Base-by-base conservation (phyloP, 2,888 invertebrate genomes). In the Abrostola tripartita region DNA sequence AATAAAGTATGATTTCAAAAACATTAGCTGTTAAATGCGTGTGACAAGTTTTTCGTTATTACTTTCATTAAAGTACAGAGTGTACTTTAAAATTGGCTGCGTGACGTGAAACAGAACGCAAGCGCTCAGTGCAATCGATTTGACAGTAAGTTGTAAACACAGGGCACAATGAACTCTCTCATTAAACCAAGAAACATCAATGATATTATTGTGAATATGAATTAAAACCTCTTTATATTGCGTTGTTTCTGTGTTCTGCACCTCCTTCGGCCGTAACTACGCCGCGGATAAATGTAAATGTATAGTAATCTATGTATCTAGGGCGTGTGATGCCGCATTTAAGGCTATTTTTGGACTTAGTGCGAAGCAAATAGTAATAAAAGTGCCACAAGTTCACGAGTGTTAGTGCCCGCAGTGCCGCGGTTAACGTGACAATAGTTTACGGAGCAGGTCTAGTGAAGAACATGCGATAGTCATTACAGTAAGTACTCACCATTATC, bases 161-260 rank as follows among this genome's bases (percentile, higher is more conserved):
- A 57, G 68, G 78, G 91, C 87, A 87, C 92, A 92, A 88, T 92
- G 92, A 92, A 93, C 92, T 86, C 81, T 62, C 81, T 74, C 50
- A 81, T 65, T 78, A 85, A 76, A 68, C 66, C 56, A 56, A 66
- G 56, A 85, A 83, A 84, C 84, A 83, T 64, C 73, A 81, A 77
- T 81, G 79, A 87, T 85, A 88, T 73, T 78, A 62, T 60, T 37
- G 52, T 77, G 80, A 76, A 84, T 73, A 82, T 89, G 77, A 87
- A 86, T 86, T 77, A 90, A 90, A 90, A 79, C 79, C 82, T 74
- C 71, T 71, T 74, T 81, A 10, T 47, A 64, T 66, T 72, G 71
- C 79, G 79, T 77, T 55, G 50, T 63, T 59, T 64, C 61, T 61
- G 63, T 59, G 47, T 65, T 65, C 6, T n/a, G 6, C 37, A 9